These are phyloP conservation scores for Hycleus phaleratus DNA, from an alignment of 1,140 invertebrate species.

Conservation along the genomic window DNA sequence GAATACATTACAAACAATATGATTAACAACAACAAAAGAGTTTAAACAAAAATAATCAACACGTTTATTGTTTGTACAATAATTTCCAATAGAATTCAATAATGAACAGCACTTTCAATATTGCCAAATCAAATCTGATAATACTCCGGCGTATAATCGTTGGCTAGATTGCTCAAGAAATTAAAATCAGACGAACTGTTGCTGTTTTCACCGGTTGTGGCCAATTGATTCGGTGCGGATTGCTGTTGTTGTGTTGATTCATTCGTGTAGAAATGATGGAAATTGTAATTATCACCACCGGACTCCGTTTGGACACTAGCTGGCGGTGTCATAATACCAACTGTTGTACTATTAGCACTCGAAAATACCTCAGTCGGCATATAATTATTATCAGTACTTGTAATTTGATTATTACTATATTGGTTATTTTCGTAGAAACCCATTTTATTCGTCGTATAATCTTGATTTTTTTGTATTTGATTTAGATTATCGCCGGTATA, in stretches of 20 bases:
- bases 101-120: conserved; percentile 24
- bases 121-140: conserved; percentile 64
- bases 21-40: conserved; percentile 6
- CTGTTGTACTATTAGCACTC: conserved; percentile 23
- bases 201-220: conserved; percentile 63
- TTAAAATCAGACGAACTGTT: conserved; percentile 88
- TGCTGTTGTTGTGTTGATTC: conserved; percentile 47
- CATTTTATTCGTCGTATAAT: conserved; percentile 27
- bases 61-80: conserved; percentile 9
- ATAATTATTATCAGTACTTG: conserved; percentile 39
- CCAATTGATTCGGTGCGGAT: conserved; percentile 42
- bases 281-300: conserved; percentile 54
- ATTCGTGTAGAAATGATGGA: conserved; percentile 59
- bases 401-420: conserved; percentile 28
- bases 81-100: conserved; percentile 22
- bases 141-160: conserved; percentile 86
- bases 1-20: neutral
- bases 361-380: conserved; percentile 34
- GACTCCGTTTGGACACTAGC: conserved; percentile 50
- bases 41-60: conserved; percentile 6
- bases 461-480: conserved; percentile 31
- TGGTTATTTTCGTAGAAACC: conserved; percentile 35
- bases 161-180: conserved; percentile 81
- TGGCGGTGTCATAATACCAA: conserved; percentile 47
- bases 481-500: conserved; percentile 31